Base-by-base conservation (phyloP, 2,113 vertebrate species). In the Embiotoca jacksoni region DNA sequence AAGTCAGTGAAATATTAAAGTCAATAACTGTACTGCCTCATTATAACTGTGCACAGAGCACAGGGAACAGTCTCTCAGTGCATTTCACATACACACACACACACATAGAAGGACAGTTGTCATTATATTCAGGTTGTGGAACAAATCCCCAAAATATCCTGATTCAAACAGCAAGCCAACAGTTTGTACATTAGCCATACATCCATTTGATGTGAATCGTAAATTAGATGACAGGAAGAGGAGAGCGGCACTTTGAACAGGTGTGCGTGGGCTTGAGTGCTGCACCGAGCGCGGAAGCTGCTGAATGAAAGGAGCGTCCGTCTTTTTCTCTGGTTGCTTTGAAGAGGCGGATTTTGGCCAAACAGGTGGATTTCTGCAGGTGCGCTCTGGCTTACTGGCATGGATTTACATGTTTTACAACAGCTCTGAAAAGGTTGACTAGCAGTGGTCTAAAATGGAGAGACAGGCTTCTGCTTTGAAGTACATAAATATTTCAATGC, bases 221-320 rank as follows among this genome's bases (percentile, higher is more conserved):
- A 80, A 36, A 61, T 62, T 36, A 68, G 10, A 69, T 35, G 14
- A 83, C 49, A 64, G 23, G 23, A 72, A 67, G 63, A 70, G 56
- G 31, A 47, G 46, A 23, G 2, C 75, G 33, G 56, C 30, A 31
- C 67, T 82, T 57, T 69, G 80, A 81, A 75, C 83, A 84, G 53
- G 82, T 83, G 82, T 88, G 89, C 66, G 73, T 82, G 68, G 81
- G 79, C 56, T 66, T 15, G 80, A 72, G 56, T 32, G 47, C 11
- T 50, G 15, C 23, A 62, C 16, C 16, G 47, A 73, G 52, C 3
- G 31, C 30, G 30, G 46, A 56, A 33, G 68, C 54, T 72, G 70
- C 58, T 52, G 44, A 73, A 72, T 79, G 47, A 78, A 60, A 50
- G 35, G 37, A 23, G 52, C 16, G 50, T 59, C 41, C 35, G 11